Percentiles rank a stretch among this genome's conserved stretches.
Evolutionary conservation across 1,140 invertebrate genomes (phyloP).

Genomic region (Acromyrmex heyeri): DNA sequence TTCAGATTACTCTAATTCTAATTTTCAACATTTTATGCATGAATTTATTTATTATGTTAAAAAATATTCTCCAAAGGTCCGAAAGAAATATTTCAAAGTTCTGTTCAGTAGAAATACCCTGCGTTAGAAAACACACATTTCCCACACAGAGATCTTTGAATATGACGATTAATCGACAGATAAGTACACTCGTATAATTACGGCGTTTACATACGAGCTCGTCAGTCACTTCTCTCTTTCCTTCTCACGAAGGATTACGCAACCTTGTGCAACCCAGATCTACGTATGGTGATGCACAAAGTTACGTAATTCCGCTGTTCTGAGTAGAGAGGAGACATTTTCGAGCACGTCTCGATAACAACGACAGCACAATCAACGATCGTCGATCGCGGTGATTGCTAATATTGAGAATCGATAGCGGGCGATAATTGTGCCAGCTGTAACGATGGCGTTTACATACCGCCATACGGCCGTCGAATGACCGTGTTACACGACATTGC

Average conservation of each 20-base stretch:
- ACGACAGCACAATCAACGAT: constrained; percentile 59
- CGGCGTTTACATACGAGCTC: constrained; percentile 6
- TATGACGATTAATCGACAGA: constrained; percentile 34
- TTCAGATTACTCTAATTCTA: background rate
- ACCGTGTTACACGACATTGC: constrained; percentile 58
- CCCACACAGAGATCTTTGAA: background rate
- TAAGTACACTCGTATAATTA: constrained; percentile 31
- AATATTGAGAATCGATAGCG: constrained; percentile 59
- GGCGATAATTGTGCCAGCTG: constrained; percentile 63
- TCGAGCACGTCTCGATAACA: constrained; percentile 39
- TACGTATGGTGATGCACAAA: constrained; percentile 39
- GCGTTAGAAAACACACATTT: background rate
- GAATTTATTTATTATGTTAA: background rate
- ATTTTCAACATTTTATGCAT: background rate
- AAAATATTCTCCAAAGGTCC: background rate
- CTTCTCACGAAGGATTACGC: constrained; percentile 1
- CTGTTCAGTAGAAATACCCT: background rate
- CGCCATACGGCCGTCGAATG: background rate
- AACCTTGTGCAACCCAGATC: constrained; percentile 43
- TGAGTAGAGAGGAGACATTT: constrained; percentile 19
- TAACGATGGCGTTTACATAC: constrained; percentile 56
- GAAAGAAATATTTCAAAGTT: background rate
- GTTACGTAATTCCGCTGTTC: constrained; percentile 19
- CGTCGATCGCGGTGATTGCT: constrained; percentile 47
- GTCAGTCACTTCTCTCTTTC: background rate